phyloP scores from a whole-genome alignment of 2,113 vertebrate genomes.

The Benitochromis conjunctus region DNA sequence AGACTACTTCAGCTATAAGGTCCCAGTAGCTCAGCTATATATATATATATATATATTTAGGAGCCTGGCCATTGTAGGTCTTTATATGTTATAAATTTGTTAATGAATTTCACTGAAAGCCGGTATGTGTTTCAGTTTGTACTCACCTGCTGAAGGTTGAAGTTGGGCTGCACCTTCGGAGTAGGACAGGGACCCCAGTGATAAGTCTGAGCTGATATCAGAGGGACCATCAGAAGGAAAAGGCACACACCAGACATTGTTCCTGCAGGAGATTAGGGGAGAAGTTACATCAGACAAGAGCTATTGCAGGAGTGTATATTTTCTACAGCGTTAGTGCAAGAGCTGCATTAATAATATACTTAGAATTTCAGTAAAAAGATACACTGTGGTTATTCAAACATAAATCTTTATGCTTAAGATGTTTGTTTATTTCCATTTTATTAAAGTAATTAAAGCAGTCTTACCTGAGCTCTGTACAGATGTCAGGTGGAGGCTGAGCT shows the following conservation, averaged over 20 bases:
- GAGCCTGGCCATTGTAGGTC: background rate
- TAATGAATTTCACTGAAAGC: background rate
- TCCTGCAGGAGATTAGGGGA: background rate
- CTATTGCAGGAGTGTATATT: background rate
- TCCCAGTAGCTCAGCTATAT: background rate
- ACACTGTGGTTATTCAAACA: background rate
- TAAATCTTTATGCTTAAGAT: background rate
- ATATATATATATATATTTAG: background rate
- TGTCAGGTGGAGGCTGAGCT: background rate
- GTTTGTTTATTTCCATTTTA: background rate
- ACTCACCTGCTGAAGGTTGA: constrained; percentile 66
- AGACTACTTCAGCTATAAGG: background rate
- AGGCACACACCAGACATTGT: constrained; percentile 11
- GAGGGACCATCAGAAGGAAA: constrained; percentile 49
- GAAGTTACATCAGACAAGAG: background rate
- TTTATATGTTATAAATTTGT: background rate
- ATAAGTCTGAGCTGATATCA: constrained; percentile 75
- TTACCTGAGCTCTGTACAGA: constrained; percentile 20
- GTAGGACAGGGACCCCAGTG: constrained; percentile 79
- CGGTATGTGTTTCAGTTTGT: too few species aligned
- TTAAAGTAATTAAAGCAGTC: background rate
- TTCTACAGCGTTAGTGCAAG: background rate
- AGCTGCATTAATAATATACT: background rate
- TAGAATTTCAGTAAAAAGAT: background rate
- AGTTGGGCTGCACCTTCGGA: constrained; percentile 80